A percentile compares a stretch with the other conserved stretches of the same genome.
Conservation (phyloP, 2,888 invertebrate genomes). For the Spialia ferax region DNA sequence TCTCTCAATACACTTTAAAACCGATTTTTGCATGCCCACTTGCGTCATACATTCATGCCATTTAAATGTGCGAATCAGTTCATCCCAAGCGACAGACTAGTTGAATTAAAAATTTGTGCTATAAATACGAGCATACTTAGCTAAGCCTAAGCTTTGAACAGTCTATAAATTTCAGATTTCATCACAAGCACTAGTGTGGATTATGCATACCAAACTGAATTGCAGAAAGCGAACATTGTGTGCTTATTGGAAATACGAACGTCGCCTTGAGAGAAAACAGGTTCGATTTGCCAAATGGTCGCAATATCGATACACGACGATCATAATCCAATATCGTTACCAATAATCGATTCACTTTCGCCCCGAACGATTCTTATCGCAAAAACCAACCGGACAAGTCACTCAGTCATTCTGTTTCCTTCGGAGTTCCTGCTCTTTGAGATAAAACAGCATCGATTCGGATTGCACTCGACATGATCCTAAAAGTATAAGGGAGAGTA, state of each 20-base stretch:
- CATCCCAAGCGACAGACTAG: neutral
- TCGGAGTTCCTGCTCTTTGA: conserved; percentile 57
- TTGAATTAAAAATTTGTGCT: neutral
- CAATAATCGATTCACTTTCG: conserved; percentile 77
- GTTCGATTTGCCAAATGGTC: conserved; percentile 38
- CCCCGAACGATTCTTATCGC: conserved; percentile 67
- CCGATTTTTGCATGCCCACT: conserved; percentile 9
- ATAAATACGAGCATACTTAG: no score
- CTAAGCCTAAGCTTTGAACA: neutral
- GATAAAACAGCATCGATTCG: conserved; percentile 49
- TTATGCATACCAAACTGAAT: conserved; percentile 18
- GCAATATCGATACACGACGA: conserved; percentile 53
- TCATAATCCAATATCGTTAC: conserved; percentile 61
- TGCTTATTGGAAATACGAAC: conserved; percentile 41
- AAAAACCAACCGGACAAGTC: conserved; percentile 63
- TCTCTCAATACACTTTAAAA: conserved; percentile 22
- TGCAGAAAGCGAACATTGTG: conserved; percentile 18
- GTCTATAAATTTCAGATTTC: neutral
- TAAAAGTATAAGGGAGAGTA: conserved; percentile 44
- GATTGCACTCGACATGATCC: conserved; percentile 45
- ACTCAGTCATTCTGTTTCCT: conserved; percentile 53
- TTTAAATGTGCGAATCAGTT: neutral
- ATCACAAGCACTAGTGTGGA: neutral
- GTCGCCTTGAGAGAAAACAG: conserved; percentile 38
- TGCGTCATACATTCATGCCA: neutral